Evolutionary conservation across 2,113 vertebrate genomes (phyloP), one percentile per base, ranked within the genome.

Genomic region (Amazona vittata): DNA sequence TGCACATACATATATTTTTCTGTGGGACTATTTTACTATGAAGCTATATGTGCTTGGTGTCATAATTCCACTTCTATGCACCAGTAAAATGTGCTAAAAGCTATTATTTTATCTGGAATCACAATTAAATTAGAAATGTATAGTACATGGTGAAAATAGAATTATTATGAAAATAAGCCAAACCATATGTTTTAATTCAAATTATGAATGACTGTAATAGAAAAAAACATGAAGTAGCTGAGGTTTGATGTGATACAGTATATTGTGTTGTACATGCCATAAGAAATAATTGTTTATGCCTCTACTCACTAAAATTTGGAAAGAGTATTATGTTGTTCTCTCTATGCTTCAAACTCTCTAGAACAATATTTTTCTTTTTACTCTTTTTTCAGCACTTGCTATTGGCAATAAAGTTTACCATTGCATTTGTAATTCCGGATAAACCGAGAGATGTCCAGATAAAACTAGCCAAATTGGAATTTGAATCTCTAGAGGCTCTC

Each of bases 401-500:
- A 19, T 94, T 99, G 95, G 99, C 98, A 62, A 53, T 99, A 55
- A 99, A 99, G 97, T 99, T 99, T 96, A 98, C 99, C 82, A 98
- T 99, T 97, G 98, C 98, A 0, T 99, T 99, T 96, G 97, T 99
- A 91, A 99, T 99, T 94, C 98, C 99, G n/a, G 99, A 99, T 85
- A 98, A 99, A 71, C 99, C 99, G 47, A 98, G 98, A 93, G 98
- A 98, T 44, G 99, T 99, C 94, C 98, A 98, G 96, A 96, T 98
- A 74, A 98, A 99, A 93, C 97, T 99, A n/a, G 98, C 98, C 80
- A 98, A 97, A 29, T 77, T 99, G 97, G 99, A 99, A 94, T 99
- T 99, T 82, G 99, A 99, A 94, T 99, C 99, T 31, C 83, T 99
- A 96, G 99, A 99, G 94, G 99, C 99, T 25, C 98, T 99, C 49